Base-by-base conservation (phyloP, 2,888 invertebrate species). In the Drosophila testacea region DNA sequence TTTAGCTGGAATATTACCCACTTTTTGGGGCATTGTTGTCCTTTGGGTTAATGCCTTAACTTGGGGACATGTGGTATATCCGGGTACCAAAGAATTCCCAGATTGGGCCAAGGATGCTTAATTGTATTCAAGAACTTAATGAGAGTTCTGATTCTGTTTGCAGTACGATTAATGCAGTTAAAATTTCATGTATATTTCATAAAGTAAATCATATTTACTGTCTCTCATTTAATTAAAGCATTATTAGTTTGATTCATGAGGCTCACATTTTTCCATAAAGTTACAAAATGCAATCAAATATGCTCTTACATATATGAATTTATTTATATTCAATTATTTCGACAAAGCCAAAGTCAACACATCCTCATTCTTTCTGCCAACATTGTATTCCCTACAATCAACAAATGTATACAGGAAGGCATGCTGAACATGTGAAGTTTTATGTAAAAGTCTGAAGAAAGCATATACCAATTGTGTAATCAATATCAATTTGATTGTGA, bases 51-150 rank as follows among this genome's bases (percentile, higher is more conserved):
- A 80, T 30, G 54, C 73, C 9, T 1, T 50, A 7, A 48, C 75
- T 5, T 84, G 77, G 73, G 70, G 69, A 2, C 11, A 32, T 4
- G 0, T 89, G 5, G 41, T 88, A 0, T 88, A 32, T 54, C 89
- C 88, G 0, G 36, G 4, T 0, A 60, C 42, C 4, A 7, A 28
- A 1, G 1, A 34, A 0, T 80, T 79, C 9, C 85, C 88, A 5
- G 9, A 41, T 0, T 85, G 85, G 82, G 65, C 36, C 2, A 36
- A 28, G 6, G 2, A 77, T 0, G 6, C 28, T 2, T 32, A 42
- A 16, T 9, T 13, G 10, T 38, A 27, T n/a, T 32, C 16, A 13
- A 22, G 6, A 9, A 34, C 16, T n/a, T 44, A 27, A 22, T 11
- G 7, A 4, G 16, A 42, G 16, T 11, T 22, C 1, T 10, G 10